Evolutionary conservation across 2,113 vertebrate species (phyloP).

Genomic region (Chaetops frenatus): DNA sequence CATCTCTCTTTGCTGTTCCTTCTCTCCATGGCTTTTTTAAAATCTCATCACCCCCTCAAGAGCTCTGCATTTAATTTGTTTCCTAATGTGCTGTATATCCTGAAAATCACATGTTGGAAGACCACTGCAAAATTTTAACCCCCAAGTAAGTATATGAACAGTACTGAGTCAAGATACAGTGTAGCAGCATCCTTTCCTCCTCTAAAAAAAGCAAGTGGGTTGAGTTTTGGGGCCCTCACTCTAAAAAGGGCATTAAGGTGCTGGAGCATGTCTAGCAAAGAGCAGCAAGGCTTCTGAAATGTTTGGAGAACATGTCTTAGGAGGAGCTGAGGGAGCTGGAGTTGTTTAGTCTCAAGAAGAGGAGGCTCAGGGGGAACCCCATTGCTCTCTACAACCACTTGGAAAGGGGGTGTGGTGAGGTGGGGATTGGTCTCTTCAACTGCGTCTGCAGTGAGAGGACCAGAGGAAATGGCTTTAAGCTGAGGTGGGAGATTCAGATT

Average conservation of each 20-base stretch:
- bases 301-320: not conserved
- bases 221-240: not conserved
- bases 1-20: not conserved
- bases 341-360: not conserved
- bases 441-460: not conserved
- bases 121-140: not conserved
- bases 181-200: not conserved
- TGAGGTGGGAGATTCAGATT: not conserved
- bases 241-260: not conserved
- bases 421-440: not conserved
- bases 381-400: not conserved
- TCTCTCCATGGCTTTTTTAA: not conserved
- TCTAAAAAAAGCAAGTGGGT: not conserved
- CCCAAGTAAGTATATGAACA: not conserved
- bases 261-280: not conserved
- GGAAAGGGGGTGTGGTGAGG: not conserved
- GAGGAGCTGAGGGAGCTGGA: not conserved
- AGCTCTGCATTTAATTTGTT: not conserved
- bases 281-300: not conserved
- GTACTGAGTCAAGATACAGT: not conserved
- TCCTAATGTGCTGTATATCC: not conserved
- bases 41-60: not conserved
- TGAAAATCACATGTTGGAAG: not conserved
- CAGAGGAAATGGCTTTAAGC: not conserved
- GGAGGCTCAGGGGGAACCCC: not conserved